Evolutionary conservation across 37 sponge, comb jelly and placozoan species (phyloP), one percentile per base, ranked within the genome.

Genomic region (Crambe crambe): DNA sequence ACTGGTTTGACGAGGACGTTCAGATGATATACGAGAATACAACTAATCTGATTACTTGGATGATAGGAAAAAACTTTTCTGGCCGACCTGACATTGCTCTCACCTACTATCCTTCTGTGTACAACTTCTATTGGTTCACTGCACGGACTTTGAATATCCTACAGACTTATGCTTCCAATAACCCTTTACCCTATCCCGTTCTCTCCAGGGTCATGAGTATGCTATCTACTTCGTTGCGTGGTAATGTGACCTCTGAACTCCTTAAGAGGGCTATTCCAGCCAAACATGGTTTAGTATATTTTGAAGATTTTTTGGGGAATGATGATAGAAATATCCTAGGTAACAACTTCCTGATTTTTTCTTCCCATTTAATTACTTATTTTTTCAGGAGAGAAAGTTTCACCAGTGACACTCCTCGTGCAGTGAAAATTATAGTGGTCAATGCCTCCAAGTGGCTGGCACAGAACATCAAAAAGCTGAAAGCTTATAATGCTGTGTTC

Each of bases 91-190:
- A 87, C 58, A 27, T 87, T 3, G 81, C 87, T 32, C 73, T 87
- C 22, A 87, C 82, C 6, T 87, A 81, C 56, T 87, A 81, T 35
- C 77, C 88, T 22, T 81, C 88, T 42, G 72, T 76, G 25, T 81
- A 41, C 75, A 81, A 76, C 44, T 81, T 81, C 82, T 81, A 79
- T 66, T 87, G 88, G 88, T 81, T 87, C 69, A 75, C 75, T 30
- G 39, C 88, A 25, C 75, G 87, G 27, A 77, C 82, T 72, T 23
- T 76, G 1, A 75, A 87, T 30, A 56, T 87, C 62, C 66, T 87
- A 21, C 78, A 76, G 32, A 42, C 78, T 4, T 30, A 41, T n/a
- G 1, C 44, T 2, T 18, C 37, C 20, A 18, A 32, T 31, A 40
- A 40, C 57, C 1, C 42, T 2, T 59, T 82, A 20, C 72, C 82